Conservation (phyloP, 2,113 vertebrate species). For the Shinisaurus crocodilurus region DNA sequence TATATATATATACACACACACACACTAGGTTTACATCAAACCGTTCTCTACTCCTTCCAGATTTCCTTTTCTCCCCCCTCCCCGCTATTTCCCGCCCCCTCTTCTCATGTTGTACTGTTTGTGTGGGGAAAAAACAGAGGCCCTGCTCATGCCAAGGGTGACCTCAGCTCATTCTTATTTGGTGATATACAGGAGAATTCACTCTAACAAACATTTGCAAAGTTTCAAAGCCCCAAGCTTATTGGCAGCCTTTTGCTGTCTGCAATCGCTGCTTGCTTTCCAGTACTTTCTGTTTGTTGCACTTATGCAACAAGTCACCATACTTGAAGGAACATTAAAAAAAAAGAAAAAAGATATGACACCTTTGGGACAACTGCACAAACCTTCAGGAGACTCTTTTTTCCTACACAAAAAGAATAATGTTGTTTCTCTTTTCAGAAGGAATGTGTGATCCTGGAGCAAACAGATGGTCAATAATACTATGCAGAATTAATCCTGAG, state of each 20-base stretch:
- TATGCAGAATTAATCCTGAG: not conserved
- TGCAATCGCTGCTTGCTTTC: slow-evolving; percentile 47
- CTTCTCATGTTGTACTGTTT: slow-evolving; percentile 73
- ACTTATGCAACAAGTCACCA: not conserved
- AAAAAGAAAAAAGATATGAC: not conserved
- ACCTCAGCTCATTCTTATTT: slow-evolving; percentile 87
- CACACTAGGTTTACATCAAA: slow-evolving; percentile 50
- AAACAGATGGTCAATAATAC: not conserved
- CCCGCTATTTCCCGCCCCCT: slow-evolving; percentile 43
- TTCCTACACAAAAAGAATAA: not conserved
- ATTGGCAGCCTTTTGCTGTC: slow-evolving; percentile 64
- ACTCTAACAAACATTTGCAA: slow-evolving; percentile 77
- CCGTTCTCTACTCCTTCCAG: slow-evolving; percentile 14
- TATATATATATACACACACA: not conserved
- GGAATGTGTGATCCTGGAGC: slow-evolving; percentile 33
- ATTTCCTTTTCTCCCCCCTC: slow-evolving; percentile 46
- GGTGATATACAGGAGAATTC: slow-evolving; percentile 76
- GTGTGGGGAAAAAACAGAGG: slow-evolving; percentile 63
- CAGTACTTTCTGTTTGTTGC: slow-evolving; percentile 49
- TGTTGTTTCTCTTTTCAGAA: slow-evolving; percentile 44
- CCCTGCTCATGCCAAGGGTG: slow-evolving; percentile 76
- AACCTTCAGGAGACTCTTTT: slow-evolving; percentile 30
- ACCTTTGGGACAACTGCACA: slow-evolving; percentile 28
- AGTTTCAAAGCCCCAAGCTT: slow-evolving; percentile 73
- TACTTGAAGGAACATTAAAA: slow-evolving; percentile 1